A percentile compares a stretch with the other conserved stretches of the same genome.
Conservation (phyloP, 2,113 vertebrate species). For the Dicerorhinus sumatrensis region DNA sequence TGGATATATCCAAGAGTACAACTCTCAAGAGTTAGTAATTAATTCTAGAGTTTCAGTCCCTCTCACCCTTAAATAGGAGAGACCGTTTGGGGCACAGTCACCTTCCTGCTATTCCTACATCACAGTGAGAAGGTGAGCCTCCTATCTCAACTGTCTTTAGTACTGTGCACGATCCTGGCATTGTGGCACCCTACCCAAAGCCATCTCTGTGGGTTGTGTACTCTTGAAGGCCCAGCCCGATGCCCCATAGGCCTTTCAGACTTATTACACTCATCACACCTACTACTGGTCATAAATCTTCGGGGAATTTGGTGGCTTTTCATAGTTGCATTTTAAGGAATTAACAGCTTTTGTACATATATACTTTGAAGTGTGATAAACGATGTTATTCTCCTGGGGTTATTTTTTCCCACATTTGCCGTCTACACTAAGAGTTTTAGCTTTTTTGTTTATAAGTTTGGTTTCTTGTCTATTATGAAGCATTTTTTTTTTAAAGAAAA, state of each 20-base stretch:
- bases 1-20: neutral
- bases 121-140: neutral
- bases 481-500: neutral
- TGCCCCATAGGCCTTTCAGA: neutral
- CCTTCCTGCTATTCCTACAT: neutral
- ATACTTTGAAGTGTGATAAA: neutral
- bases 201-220: neutral
- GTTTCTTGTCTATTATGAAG: neutral
- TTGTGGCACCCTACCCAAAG: neutral
- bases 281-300: neutral
- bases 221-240: neutral
- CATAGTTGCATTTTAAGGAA: neutral
- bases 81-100: neutral
- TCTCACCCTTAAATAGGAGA: neutral
- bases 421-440: neutral
- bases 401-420: neutral
- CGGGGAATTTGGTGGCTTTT: neutral
- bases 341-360: neutral
- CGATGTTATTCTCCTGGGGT: neutral
- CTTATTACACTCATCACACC: neutral
- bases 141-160: neutral
- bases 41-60: neutral
- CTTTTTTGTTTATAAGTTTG: neutral
- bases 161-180: neutral
- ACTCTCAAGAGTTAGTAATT: neutral